Percentiles rank a stretch among this genome's conserved stretches.
phyloP scores from a whole-genome alignment of 2,797 vertebrate genomes.

The Myripristis jacobus region DNA sequence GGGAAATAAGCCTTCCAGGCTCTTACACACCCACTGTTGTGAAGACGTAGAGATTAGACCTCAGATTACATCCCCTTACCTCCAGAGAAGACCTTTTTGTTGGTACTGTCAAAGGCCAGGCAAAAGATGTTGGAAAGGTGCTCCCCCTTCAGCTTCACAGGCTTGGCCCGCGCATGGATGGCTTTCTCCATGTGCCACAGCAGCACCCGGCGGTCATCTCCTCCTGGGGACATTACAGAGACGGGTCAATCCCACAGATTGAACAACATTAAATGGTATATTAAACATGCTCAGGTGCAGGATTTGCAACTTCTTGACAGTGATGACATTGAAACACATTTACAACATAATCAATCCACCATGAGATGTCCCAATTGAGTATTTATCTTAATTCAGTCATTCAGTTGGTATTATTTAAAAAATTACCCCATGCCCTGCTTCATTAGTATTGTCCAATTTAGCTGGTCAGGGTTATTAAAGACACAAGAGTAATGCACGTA shows the following conservation, averaged over 20 bases:
- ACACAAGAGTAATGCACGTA: not conserved
- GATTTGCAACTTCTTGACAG: too few species aligned
- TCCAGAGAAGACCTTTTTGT: constrained; percentile 96
- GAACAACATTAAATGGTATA: not conserved
- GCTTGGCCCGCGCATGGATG: constrained; percentile 92
- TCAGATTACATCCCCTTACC: constrained; percentile 80
- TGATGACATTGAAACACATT: too few species aligned
- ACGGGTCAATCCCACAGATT: not conserved
- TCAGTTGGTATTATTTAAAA: not conserved
- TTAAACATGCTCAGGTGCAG: not conserved
- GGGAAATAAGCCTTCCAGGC: not conserved
- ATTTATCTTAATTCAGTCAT: not conserved
- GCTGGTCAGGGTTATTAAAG: not conserved
- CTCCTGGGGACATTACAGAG: constrained; percentile 82
- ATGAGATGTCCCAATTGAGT: too few species aligned
- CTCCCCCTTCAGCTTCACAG: constrained; percentile 95
- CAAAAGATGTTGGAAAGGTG: constrained; percentile 99
- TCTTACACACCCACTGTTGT: constrained; percentile 3
- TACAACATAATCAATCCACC: too few species aligned
- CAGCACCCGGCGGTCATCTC: constrained; percentile 96
- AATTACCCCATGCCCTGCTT: too few species aligned
- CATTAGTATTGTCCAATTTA: not conserved
- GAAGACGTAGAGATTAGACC: not conserved
- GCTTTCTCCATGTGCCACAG: constrained; percentile 98
- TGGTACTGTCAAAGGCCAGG: constrained; percentile 97